These are phyloP conservation scores for Tylochromis polylepis DNA, from an alignment of 2,113 vertebrate genomes.

Conservation along the genomic window DNA sequence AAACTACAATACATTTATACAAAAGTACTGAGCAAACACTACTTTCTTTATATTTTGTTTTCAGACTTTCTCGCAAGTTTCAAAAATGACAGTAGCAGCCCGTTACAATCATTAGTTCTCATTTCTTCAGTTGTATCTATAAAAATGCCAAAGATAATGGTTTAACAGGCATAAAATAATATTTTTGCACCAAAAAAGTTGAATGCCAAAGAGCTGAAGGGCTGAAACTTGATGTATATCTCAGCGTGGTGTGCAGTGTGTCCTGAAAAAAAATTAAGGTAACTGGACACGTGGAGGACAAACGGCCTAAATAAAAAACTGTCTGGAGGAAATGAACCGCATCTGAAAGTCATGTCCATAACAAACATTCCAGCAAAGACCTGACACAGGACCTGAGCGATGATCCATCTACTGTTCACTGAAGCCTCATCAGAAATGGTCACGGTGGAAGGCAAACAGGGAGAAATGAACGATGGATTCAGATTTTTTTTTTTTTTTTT, in stretches of 20 bases:
- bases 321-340: neutral
- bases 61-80: neutral
- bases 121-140: neutral
- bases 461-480: neutral
- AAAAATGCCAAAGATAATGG: neutral
- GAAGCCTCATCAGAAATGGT: neutral
- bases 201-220: neutral
- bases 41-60: neutral
- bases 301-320: neutral
- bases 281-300: neutral
- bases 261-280: neutral
- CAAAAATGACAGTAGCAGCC: fast-evolving
- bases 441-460: neutral
- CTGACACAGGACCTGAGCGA: neutral
- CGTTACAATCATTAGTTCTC: neutral
- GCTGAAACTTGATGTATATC: neutral
- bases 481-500: too few species aligned
- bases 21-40: neutral
- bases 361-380: neutral
- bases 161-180: neutral
- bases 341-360: neutral
- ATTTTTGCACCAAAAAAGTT: neutral
- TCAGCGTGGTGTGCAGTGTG: neutral
- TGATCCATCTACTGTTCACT: neutral
- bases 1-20: neutral